These are phyloP conservation scores for Elgaria multicarinata DNA, from an alignment of 2,113 vertebrate species.

Conservation along the genomic window DNA sequence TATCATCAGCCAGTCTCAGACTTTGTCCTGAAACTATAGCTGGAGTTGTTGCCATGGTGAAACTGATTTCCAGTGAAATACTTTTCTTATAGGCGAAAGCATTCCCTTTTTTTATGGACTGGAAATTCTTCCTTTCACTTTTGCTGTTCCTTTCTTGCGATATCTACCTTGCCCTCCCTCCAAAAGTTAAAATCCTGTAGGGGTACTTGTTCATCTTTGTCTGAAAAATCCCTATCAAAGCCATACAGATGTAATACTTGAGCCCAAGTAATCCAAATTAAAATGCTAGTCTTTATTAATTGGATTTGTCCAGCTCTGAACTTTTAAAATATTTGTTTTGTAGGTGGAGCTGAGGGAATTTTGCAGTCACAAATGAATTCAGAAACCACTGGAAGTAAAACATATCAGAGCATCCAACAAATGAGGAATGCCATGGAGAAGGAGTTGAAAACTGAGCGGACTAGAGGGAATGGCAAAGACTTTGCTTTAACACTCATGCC, in stretches of 20 bases:
- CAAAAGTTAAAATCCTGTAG: background rate
- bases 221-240: background rate
- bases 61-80: background rate
- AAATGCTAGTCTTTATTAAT: background rate
- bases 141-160: background rate
- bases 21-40: background rate
- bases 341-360: slow-evolving; percentile 16
- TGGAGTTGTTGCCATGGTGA: background rate
- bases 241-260: background rate
- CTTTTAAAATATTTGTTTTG: background rate
- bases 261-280: background rate
- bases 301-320: background rate
- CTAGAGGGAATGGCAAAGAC: slow-evolving; percentile 78
- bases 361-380: slow-evolving; percentile 32
- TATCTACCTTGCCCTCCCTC: background rate
- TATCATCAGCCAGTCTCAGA: background rate
- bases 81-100: background rate
- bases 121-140: background rate
- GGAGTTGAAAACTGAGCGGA: slow-evolving; percentile 81
- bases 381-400: slow-evolving; percentile 59
- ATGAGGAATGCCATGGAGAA: slow-evolving; percentile 84
- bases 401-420: slow-evolving; percentile 75
- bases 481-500: slow-evolving; percentile 87
- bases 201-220: background rate
- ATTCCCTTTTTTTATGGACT: background rate